Conservation (phyloP, 1,140 invertebrate genomes). For the Drosophila nasuta region DNA sequence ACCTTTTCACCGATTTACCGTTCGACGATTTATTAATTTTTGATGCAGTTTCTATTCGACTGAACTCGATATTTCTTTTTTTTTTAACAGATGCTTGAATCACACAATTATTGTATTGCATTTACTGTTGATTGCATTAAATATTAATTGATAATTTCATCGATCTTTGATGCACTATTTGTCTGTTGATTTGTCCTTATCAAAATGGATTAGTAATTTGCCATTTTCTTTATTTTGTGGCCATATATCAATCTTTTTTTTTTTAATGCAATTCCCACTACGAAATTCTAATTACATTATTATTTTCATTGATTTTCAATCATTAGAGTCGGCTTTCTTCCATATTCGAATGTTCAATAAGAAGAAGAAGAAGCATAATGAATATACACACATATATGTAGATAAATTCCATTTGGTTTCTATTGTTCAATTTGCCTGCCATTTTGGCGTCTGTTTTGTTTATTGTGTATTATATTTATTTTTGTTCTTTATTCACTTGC, state of each 20-base stretch:
- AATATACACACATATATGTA: not conserved
- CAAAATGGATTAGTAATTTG: no score
- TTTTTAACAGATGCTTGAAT: no score
- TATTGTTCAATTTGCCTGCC: constrained; percentile 25
- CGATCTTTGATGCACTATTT: not conserved
- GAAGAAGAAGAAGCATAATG: not conserved
- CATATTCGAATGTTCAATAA: not conserved
- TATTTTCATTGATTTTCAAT: not conserved
- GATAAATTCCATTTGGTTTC: constrained; percentile 23
- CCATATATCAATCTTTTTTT: no score
- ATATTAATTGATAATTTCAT: constrained; percentile 6
- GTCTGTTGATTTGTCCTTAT: no score
- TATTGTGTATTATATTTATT: constrained; percentile 39
- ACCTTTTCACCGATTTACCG: constrained; percentile 14
- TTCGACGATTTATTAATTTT: constrained; percentile 4
- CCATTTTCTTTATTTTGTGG: no score
- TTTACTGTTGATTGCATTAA: constrained; percentile 4
- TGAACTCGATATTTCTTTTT: no score
- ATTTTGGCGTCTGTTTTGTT: constrained; percentile 34
- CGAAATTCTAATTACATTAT: not conserved
- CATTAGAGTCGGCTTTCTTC: not conserved
- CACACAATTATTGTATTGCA: no score
- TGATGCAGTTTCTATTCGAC: no score
- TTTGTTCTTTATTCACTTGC: constrained; percentile 41
- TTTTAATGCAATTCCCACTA: not conserved